Evolutionary conservation across 1,140 invertebrate species (phyloP).

Genomic region (Limonius californicus): DNA sequence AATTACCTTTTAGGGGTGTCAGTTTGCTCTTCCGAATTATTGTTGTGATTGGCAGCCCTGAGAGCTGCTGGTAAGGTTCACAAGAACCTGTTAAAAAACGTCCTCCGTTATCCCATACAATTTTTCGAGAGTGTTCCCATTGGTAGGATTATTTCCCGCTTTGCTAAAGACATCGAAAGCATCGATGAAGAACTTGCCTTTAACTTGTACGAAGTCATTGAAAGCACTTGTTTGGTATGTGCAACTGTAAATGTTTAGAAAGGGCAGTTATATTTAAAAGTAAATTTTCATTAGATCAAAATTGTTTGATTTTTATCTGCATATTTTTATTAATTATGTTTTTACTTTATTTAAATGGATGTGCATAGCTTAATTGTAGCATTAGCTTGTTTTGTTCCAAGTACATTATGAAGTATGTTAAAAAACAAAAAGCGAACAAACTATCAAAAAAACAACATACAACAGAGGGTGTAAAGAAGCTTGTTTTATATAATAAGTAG

Average conservation of each 20-base stretch:
- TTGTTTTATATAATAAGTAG: too few relatives aligned
- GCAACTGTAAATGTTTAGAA: conserved; percentile 2
- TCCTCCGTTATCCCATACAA: conserved; percentile 62
- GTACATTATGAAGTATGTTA: neutral
- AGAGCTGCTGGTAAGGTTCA: conserved; percentile 60
- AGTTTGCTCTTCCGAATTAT: conserved; percentile 52
- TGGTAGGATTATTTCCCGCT: conserved; percentile 69
- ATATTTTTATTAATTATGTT: neutral
- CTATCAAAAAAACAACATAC: too few relatives aligned
- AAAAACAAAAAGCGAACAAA: too few relatives aligned
- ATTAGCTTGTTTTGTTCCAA: neutral
- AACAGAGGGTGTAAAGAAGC: too few relatives aligned
- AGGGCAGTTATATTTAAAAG: conserved; percentile 39
- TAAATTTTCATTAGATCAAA: too few relatives aligned
- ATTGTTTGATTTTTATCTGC: too few relatives aligned
- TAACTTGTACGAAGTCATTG: conserved; percentile 46
- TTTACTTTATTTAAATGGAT: neutral
- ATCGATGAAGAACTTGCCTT: conserved; percentile 55
- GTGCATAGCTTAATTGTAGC: neutral
- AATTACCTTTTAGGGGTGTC: conserved; percentile 49
- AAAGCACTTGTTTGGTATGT: conserved; percentile 45
- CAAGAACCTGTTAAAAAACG: conserved; percentile 54
- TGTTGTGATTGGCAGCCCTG: conserved; percentile 58
- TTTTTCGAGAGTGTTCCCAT: conserved; percentile 76
- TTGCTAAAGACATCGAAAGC: conserved; percentile 68